Evolutionary conservation across 2,797 vertebrate species (phyloP).

Genomic region (Xiphorhynchus erythropygius): DNA sequence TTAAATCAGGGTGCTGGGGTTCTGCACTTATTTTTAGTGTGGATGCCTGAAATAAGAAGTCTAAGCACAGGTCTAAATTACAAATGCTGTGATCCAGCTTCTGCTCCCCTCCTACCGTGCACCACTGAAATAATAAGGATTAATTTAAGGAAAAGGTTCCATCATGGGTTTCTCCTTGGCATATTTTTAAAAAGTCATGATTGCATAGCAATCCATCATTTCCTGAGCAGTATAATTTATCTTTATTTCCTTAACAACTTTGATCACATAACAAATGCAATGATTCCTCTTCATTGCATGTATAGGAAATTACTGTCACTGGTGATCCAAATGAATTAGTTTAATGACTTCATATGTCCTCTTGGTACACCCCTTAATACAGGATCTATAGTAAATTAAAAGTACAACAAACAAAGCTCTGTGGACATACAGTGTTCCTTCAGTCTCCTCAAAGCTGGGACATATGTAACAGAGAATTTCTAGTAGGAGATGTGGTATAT

Average conservation of each 20-base stretch:
- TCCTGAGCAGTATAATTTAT: constrained; percentile 32
- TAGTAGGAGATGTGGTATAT: neutral
- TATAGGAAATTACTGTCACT: constrained; percentile 19
- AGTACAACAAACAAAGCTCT: neutral
- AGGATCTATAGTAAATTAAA: neutral
- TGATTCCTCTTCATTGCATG: constrained; percentile 7
- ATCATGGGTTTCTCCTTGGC: constrained; percentile 32
- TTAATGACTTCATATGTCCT: constrained; percentile 8
- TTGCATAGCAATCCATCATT: constrained; percentile 38
- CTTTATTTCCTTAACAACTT: constrained; percentile 45
- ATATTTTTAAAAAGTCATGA: constrained; percentile 48
- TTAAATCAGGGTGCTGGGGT: neutral
- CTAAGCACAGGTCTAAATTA: neutral
- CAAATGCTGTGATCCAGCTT: neutral
- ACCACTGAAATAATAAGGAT: neutral
- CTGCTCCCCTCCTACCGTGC: neutral
- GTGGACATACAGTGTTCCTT: neutral
- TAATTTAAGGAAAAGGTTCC: constrained; percentile 48
- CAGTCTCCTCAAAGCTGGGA: neutral
- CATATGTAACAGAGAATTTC: neutral
- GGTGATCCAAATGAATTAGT: constrained; percentile 11
- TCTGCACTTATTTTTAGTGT: neutral
- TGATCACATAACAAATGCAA: constrained; percentile 21
- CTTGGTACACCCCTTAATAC: neutral
- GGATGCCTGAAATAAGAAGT: neutral